phyloP scores from a whole-genome alignment of 2,888 invertebrate genomes.

The Heliconius sara region DNA sequence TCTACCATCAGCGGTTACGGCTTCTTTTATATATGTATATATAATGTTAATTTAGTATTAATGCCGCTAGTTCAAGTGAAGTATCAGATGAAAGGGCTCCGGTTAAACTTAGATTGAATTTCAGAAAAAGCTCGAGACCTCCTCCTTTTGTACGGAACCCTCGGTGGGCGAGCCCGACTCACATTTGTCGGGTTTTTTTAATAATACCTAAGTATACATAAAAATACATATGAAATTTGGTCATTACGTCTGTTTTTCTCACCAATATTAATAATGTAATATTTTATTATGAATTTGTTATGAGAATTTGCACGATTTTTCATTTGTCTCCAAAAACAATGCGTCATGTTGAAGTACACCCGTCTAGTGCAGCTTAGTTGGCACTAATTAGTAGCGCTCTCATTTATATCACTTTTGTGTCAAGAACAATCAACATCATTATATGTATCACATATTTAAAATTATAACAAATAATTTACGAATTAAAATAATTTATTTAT shows the following conservation, averaged over 20 bases:
- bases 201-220: not conserved
- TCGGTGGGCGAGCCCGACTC: no score
- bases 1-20: no score
- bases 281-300: constrained; percentile 1
- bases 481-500: not conserved
- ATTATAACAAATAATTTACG: not conserved
- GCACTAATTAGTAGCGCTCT: constrained; percentile 26
- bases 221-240: not conserved
- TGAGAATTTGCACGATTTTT: constrained; percentile 9
- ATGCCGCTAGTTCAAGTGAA: no score
- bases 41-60: no score
- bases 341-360: constrained; percentile 24
- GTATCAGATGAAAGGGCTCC: no score
- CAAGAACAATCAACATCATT: constrained; percentile 1
- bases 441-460: not conserved
- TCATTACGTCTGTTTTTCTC: not conserved
- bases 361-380: constrained; percentile 27
- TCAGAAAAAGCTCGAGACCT: no score
- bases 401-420: constrained; percentile 18
- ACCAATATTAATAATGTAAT: not conserved
- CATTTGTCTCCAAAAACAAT: constrained; percentile 28
- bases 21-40: no score
- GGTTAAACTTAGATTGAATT: no score
- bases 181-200: not conserved
- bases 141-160: no score